Evolutionary conservation across 1,140 invertebrate genomes (phyloP).

Genomic region (Eriosoma lanigerum): DNA sequence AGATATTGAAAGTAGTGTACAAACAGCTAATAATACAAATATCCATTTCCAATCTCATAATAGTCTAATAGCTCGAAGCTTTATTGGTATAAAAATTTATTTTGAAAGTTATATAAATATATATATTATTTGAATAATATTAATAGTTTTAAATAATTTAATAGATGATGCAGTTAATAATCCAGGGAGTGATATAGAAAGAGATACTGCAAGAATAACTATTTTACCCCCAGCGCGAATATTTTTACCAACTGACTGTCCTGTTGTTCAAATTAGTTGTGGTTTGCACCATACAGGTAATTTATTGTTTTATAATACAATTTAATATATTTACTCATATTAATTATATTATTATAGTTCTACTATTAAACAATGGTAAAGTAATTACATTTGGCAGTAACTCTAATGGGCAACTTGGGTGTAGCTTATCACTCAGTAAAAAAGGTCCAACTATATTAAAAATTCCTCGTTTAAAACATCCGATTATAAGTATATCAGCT

Average conservation of each 20-base stretch:
- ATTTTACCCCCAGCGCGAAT: constrained; percentile 78
- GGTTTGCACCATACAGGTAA: constrained; percentile 84
- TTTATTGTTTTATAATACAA: neutral
- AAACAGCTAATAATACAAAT: constrained; percentile 27
- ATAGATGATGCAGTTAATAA: constrained; percentile 29
- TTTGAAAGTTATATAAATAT: neutral
- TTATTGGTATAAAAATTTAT: constrained; percentile 6
- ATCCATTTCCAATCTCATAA: constrained; percentile 38
- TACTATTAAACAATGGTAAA: constrained; percentile 69
- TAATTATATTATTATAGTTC: constrained; percentile 59
- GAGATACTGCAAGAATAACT: constrained; percentile 68
- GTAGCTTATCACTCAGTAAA: constrained; percentile 61
- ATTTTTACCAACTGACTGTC: constrained; percentile 67
- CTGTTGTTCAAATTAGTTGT: constrained; percentile 80
- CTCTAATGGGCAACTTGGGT: constrained; percentile 89
- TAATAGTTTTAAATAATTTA: neutral
- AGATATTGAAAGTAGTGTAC: neutral
- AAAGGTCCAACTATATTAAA: constrained; percentile 36
- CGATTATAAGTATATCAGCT: constrained; percentile 63
- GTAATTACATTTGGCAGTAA: constrained; percentile 93
- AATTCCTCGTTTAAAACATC: constrained; percentile 44
- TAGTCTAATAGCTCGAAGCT: neutral
- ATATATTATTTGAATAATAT: neutral
- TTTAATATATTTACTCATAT: neutral
- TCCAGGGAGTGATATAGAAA: constrained; percentile 64